These are phyloP conservation scores for Drosophila sordidapex DNA, from an alignment of 2,888 invertebrate species.

Conservation along the genomic window DNA sequence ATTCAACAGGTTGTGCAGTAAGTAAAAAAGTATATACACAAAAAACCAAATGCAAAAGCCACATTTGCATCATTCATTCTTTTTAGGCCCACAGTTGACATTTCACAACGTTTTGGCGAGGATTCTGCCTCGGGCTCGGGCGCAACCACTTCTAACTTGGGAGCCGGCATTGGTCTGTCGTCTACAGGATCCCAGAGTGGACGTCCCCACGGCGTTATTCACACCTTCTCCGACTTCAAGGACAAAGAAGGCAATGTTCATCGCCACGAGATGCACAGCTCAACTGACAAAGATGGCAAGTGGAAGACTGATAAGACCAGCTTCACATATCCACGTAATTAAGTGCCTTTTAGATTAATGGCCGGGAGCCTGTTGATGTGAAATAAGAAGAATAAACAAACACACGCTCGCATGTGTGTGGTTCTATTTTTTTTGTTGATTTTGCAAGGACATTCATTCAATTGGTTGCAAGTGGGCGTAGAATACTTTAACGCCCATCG, in stretches of 20 bases:
- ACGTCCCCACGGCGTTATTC: neutral
- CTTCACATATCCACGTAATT: conserved; percentile 18
- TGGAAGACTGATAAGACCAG: conserved; percentile 6
- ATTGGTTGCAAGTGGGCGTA: conserved; percentile 37
- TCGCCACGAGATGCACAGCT: neutral
- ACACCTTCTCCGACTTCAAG: conserved; percentile 2
- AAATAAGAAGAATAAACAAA: conserved; percentile 33
- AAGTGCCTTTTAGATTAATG: conserved; percentile 11
- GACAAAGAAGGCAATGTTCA: conserved; percentile 22
- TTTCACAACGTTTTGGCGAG: conserved; percentile 55
- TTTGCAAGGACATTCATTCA: conserved; percentile 17
- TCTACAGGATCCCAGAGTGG: neutral
- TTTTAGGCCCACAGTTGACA: conserved; percentile 8
- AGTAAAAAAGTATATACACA: neutral
- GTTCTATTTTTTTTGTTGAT: conserved; percentile 18
- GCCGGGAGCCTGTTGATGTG: conserved; percentile 34
- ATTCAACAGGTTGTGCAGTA: conserved; percentile 31
- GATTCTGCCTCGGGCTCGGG: conserved; percentile 36
- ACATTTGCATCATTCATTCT: neutral
- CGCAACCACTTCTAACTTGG: neutral
- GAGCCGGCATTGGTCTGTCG: neutral
- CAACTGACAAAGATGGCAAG: conserved; percentile 8
- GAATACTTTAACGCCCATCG: neutral
- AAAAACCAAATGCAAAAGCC: neutral
- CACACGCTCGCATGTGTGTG: conserved; percentile 12